Conservation (phyloP, 2,113 vertebrate species). For the Ciconia boyciana region DNA sequence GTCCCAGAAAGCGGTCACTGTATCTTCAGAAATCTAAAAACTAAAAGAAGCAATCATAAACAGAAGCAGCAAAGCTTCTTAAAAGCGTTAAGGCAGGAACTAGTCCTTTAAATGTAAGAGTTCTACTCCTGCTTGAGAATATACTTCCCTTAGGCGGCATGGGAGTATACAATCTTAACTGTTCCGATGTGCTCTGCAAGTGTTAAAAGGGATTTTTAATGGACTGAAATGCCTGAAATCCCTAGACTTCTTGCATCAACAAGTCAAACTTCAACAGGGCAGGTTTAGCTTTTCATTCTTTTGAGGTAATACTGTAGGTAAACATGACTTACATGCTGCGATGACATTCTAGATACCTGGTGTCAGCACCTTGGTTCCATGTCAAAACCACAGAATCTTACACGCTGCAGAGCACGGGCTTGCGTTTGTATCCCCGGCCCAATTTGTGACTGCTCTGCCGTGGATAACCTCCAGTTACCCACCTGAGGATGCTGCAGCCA, state of each 20-base stretch:
- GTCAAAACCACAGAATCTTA: not conserved
- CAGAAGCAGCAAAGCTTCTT: not conserved
- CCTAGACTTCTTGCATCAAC: not conserved
- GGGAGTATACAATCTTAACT: not conserved
- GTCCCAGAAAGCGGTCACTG: not conserved
- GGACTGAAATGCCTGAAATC: not conserved
- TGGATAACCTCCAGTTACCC: not conserved
- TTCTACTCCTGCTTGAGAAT: not conserved
- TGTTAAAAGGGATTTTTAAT: not conserved
- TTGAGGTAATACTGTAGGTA: not conserved
- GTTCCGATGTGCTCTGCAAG: not conserved
- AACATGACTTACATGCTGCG: not conserved
- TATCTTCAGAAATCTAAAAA: not conserved
- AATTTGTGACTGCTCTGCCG: fast-evolving
- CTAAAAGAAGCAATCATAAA: not conserved
- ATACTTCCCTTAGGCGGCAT: not conserved
- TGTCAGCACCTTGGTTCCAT: not conserved
- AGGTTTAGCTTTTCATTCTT: not conserved
- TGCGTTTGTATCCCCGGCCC: not conserved
- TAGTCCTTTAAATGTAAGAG: not conserved
- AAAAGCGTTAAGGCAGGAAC: not conserved
- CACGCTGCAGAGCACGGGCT: not conserved
- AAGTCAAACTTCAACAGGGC: not conserved
- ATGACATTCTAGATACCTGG: fast-evolving
- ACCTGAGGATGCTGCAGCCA: not conserved